A percentile compares a stretch with the other conserved stretches of the same genome.
Conservation (phyloP, 2,888 invertebrate genomes). For the Athripsodes cinereus region DNA sequence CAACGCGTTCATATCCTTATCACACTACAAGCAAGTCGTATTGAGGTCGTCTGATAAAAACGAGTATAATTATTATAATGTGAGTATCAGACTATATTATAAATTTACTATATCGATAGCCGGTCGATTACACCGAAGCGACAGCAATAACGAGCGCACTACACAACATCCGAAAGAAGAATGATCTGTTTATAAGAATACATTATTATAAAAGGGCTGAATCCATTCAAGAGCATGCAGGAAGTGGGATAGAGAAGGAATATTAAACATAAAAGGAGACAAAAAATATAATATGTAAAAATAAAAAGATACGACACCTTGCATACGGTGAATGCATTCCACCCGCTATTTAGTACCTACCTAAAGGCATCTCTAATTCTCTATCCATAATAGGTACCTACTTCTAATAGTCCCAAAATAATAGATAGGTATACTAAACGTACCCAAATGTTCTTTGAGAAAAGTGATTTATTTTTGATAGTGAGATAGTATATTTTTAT, state of each 20-base stretch:
- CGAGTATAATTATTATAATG: not conserved
- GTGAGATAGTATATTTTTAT: too few species aligned
- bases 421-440: too few species aligned
- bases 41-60: not conserved
- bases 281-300: not conserved
- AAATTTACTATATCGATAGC: not conserved
- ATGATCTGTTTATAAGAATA: not conserved
- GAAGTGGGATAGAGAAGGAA: not conserved
- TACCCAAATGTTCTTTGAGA: too few species aligned
- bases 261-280: not conserved
- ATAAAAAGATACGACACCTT: not conserved
- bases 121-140: not conserved
- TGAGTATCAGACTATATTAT: too few species aligned
- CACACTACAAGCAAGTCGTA: not conserved
- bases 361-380: too few species aligned
- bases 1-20: slow-evolving; percentile 1
- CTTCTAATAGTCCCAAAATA: too few species aligned
- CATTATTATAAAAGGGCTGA: not conserved
- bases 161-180: not conserved
- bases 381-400: too few species aligned
- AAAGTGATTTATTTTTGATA: too few species aligned
- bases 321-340: not conserved
- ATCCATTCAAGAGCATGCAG: not conserved
- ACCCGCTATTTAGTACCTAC: too few species aligned
- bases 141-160: not conserved